Evolutionary conservation across 2,113 vertebrate genomes (phyloP).

Genomic region (Rhinopomastus cyanomelas): DNA sequence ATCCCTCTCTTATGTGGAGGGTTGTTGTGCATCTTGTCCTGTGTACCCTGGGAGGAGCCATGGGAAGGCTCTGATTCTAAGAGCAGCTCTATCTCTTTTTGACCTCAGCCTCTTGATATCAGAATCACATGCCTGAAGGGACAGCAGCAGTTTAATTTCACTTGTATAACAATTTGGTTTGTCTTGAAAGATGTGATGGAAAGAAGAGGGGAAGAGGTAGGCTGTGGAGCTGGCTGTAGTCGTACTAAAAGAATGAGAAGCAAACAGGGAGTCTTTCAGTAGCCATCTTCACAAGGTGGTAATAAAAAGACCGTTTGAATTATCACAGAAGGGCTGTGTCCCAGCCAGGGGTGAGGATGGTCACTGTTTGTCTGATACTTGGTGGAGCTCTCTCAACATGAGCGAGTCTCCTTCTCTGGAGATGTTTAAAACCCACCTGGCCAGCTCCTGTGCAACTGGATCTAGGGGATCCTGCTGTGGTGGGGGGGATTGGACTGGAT

Average conservation of each 20-base stretch:
- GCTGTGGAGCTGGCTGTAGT: not conserved
- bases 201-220: not conserved
- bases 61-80: not conserved
- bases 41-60: not conserved
- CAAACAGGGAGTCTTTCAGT: not conserved
- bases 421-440: too few relatives aligned
- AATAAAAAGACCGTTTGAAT: not conserved
- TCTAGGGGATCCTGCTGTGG: too few relatives aligned
- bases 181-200: not conserved
- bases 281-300: not conserved
- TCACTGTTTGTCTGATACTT: not conserved
- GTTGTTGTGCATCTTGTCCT: not conserved
- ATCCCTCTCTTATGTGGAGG: not conserved
- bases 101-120: not conserved
- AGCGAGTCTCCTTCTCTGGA: too few relatives aligned
- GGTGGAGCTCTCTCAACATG: not conserved
- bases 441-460: too few relatives aligned
- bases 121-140: not conserved
- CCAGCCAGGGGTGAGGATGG: not conserved
- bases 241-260: not conserved
- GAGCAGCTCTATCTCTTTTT: not conserved
- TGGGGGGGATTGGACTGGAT: too few relatives aligned
- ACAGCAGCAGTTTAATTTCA: not conserved
- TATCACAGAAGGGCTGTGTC: not conserved
- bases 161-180: not conserved